Evolutionary conservation across 2,888 invertebrate genomes (phyloP).

Genomic region (Pocota personata): DNA sequence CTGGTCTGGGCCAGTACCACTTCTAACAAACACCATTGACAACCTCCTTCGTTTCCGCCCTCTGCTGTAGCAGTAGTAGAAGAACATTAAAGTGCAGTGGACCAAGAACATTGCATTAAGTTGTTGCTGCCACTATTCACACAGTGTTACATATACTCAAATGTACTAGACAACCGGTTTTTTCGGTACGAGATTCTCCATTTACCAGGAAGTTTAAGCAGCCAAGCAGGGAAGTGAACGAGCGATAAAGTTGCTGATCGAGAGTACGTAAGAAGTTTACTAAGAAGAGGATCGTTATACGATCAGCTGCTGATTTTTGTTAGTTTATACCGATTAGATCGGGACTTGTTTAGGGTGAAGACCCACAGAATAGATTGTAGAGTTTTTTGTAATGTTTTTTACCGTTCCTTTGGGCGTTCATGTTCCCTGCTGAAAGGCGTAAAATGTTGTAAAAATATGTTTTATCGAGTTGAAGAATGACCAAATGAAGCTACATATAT

Average conservation of each 20-base stretch:
- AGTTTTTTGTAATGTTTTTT: too few relatives aligned
- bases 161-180: conserved; percentile 60
- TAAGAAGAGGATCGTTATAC: conserved; percentile 4
- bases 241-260: background rate
- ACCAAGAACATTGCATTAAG: conserved; percentile 66
- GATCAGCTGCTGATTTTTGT: conserved; percentile 15
- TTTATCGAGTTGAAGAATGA: too few relatives aligned
- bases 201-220: conserved; percentile 65
- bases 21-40: conserved; percentile 55
- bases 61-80: background rate
- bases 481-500: too few relatives aligned
- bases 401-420: too few relatives aligned
- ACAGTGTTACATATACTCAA: conserved; percentile 20
- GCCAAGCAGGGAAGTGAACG: conserved; percentile 46
- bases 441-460: too few relatives aligned
- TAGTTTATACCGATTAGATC: background rate
- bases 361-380: too few relatives aligned
- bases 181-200: conserved; percentile 59
- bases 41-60: conserved; percentile 2
- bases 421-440: too few relatives aligned
- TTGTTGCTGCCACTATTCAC: conserved; percentile 3
- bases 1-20: conserved; percentile 62
- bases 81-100: conserved; percentile 69
- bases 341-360: background rate
- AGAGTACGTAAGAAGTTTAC: background rate